Evolutionary conservation across 2,113 vertebrate genomes (phyloP).

Genomic region (Azemiops feae): DNA sequence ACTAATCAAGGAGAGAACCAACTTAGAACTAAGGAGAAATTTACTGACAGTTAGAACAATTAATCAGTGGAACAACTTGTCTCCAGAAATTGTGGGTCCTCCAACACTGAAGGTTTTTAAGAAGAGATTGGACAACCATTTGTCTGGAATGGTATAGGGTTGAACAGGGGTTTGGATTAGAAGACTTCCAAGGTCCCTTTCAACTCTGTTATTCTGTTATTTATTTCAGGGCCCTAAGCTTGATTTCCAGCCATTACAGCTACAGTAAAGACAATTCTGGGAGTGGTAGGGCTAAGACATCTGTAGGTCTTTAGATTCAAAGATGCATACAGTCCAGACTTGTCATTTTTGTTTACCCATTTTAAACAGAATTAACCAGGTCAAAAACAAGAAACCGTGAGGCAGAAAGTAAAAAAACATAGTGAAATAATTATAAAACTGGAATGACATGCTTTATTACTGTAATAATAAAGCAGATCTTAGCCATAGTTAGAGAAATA

Average conservation of each 20-base stretch:
- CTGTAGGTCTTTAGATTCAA: background rate
- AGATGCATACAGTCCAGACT: background rate
- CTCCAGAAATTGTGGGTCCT: background rate
- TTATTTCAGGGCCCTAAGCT: background rate
- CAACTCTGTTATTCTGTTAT: background rate
- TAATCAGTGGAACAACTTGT: background rate
- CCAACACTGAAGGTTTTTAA: background rate
- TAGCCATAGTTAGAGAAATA: background rate
- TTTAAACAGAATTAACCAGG: background rate
- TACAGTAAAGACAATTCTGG: background rate
- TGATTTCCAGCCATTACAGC: background rate
- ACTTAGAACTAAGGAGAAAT: background rate
- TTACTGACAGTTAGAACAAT: background rate
- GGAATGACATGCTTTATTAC: background rate
- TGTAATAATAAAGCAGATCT: background rate
- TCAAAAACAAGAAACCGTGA: background rate
- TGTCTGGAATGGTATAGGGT: background rate
- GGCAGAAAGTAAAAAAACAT: background rate
- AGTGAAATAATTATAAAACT: background rate
- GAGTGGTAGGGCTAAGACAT: background rate
- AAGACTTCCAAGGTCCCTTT: background rate
- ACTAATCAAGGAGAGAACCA: background rate
- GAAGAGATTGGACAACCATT: background rate
- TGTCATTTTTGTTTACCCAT: background rate
- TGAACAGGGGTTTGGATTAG: background rate